A percentile compares a stretch with the other conserved stretches of the same genome.
phyloP scores from a whole-genome alignment of 2,797 vertebrate species.

The Petrocephalus schoutedeni region DNA sequence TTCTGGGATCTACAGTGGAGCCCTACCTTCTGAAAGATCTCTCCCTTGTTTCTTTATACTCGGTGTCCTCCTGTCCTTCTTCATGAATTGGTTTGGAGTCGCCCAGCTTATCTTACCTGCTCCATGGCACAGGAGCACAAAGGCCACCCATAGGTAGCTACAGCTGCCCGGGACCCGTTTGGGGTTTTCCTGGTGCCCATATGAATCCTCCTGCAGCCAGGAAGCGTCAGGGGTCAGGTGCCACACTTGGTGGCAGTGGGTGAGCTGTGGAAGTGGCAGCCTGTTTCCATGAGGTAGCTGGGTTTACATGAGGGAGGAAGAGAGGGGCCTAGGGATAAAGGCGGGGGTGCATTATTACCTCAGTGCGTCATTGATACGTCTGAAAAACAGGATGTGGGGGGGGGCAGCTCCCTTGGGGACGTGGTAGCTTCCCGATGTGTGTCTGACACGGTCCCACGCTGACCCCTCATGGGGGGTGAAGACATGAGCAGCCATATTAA shows the following conservation, averaged over 20 bases:
- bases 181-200: neutral
- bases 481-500: neutral
- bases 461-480: slow-evolving; percentile 16
- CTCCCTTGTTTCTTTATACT: neutral
- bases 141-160: too few species aligned
- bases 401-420: slow-evolving; percentile 48
- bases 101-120: neutral
- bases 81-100: neutral
- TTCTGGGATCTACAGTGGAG: neutral
- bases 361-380: slow-evolving; percentile 60
- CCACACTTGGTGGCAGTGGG: neutral
- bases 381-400: slow-evolving; percentile 60
- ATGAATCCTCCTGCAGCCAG: neutral
- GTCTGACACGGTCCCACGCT: slow-evolving; percentile 34
- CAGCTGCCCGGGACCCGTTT: neutral
- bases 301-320: slow-evolving; percentile 29
- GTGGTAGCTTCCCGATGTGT: slow-evolving; percentile 41
- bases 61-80: neutral
- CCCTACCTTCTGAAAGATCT: neutral
- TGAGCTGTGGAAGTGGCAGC: neutral
- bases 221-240: neutral
- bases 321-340: slow-evolving; percentile 3
- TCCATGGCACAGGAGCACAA: neutral
- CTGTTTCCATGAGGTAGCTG: neutral
- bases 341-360: slow-evolving; percentile 30